Conservation (phyloP, 2,113 vertebrate species). For the Corythoichthys haematopterus region DNA sequence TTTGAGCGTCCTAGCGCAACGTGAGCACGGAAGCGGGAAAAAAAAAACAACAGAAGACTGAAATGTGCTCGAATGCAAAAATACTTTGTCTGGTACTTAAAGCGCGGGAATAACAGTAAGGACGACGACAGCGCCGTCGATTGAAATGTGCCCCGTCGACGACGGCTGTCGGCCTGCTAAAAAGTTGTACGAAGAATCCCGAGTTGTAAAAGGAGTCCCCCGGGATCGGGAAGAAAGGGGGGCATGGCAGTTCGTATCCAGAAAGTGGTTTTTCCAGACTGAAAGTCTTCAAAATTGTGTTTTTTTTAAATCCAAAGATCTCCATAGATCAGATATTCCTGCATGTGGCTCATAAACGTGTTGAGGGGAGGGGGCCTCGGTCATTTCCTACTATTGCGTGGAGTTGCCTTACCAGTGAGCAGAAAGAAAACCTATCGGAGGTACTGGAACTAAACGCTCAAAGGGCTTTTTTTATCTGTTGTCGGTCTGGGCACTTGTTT, state of each 20-base stretch:
- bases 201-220: slow-evolving; percentile 71
- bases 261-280: slow-evolving; percentile 37
- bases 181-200: slow-evolving; percentile 74
- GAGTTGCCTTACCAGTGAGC: neutral
- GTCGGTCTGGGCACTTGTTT: slow-evolving; percentile 77
- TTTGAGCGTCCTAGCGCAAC: neutral
- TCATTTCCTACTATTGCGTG: neutral
- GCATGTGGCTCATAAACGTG: slow-evolving; percentile 44
- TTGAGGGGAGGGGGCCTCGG: neutral
- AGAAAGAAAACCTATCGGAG: neutral
- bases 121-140: slow-evolving; percentile 59
- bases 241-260: slow-evolving; percentile 68
- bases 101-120: slow-evolving; percentile 59
- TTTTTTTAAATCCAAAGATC: slow-evolving; percentile 1
- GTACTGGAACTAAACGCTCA: neutral
- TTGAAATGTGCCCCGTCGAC: slow-evolving; percentile 65
- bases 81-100: slow-evolving; percentile 19
- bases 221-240: slow-evolving; percentile 58
- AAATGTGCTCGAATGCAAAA: slow-evolving; percentile 8
- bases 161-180: slow-evolving; percentile 68
- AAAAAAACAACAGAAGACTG: neutral
- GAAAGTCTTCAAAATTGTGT: slow-evolving; percentile 33
- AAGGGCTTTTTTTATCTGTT: slow-evolving; percentile 39
- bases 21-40: neutral
- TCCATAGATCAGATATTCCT: slow-evolving; percentile 30